A percentile compares a stretch with the other conserved stretches of the same genome.
Evolutionary conservation across 2,113 vertebrate genomes (phyloP).

Genomic region (Nothocercus nigrocapillus): DNA sequence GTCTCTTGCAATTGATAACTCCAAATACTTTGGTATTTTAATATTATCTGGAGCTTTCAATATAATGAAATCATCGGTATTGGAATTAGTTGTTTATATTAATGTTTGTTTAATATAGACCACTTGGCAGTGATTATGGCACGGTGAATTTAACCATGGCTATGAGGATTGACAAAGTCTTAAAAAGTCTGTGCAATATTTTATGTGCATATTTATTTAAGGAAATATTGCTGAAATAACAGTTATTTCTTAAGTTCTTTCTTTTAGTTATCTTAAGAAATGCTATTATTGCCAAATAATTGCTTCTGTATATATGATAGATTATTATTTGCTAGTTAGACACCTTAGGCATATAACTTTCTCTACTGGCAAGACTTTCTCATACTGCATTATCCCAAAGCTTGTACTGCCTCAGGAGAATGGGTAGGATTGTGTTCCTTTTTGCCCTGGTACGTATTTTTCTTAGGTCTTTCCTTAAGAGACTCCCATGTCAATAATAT

Average conservation of each 20-base stretch:
- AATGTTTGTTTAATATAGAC: not conserved
- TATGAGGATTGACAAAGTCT: not conserved
- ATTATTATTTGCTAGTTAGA: not conserved
- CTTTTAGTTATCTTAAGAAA: not conserved
- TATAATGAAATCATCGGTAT: not conserved
- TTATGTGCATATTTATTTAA: not conserved
- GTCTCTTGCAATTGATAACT: not conserved
- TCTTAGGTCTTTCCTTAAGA: not conserved
- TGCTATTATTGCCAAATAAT: not conserved
- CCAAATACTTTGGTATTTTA: too few species aligned
- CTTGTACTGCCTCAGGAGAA: not conserved
- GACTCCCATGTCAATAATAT: not conserved
- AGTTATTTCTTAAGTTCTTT: not conserved
- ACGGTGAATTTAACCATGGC: not conserved
- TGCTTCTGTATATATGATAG: not conserved
- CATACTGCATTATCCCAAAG: not conserved
- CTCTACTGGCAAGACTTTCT: not conserved
- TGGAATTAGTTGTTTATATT: not conserved
- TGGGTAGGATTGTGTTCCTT: not conserved
- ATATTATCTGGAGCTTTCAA: not conserved
- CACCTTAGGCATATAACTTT: not conserved
- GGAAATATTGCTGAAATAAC: not conserved
- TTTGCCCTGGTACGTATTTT: not conserved
- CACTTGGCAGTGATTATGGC: not conserved
- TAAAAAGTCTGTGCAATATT: not conserved